phyloP scores from a whole-genome alignment of 2,797 vertebrate genomes.

The Zonotrichia albicollis region DNA sequence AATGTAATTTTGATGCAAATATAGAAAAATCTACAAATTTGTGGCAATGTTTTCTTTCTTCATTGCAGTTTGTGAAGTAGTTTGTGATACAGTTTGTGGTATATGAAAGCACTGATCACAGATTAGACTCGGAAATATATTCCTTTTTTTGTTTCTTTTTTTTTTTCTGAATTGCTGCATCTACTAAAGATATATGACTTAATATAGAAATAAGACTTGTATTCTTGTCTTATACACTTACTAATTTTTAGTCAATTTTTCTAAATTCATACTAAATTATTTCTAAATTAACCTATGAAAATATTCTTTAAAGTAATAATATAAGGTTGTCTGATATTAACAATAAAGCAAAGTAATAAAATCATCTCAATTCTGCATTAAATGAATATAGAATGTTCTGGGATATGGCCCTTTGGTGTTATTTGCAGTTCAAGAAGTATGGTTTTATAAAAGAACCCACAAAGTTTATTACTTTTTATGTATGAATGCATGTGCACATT shows the following conservation, averaged over 20 bases:
- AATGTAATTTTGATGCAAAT: not conserved
- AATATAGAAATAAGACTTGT: not conserved
- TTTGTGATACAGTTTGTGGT: not conserved
- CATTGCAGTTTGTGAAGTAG: not conserved
- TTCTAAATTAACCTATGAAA: not conserved
- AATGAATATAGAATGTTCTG: not conserved
- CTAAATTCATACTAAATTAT: not conserved
- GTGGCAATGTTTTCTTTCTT: not conserved
- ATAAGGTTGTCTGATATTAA: not conserved
- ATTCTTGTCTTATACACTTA: not conserved
- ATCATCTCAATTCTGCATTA: not conserved
- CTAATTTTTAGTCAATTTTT: not conserved
- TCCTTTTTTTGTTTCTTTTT: not conserved
- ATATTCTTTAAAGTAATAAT: not conserved
- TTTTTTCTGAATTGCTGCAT: not conserved
- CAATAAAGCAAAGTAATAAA: not conserved
- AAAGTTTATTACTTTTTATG: not conserved
- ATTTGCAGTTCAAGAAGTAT: not conserved
- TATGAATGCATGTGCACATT: not conserved
- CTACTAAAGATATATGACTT: not conserved
- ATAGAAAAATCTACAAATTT: not conserved
- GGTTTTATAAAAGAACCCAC: not conserved
- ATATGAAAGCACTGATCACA: not conserved
- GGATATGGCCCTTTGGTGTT: not conserved
- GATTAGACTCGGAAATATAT: not conserved